These are phyloP conservation scores for Therioaphis trifolii DNA, from an alignment of 2,888 invertebrate genomes.

Conservation along the genomic window DNA sequence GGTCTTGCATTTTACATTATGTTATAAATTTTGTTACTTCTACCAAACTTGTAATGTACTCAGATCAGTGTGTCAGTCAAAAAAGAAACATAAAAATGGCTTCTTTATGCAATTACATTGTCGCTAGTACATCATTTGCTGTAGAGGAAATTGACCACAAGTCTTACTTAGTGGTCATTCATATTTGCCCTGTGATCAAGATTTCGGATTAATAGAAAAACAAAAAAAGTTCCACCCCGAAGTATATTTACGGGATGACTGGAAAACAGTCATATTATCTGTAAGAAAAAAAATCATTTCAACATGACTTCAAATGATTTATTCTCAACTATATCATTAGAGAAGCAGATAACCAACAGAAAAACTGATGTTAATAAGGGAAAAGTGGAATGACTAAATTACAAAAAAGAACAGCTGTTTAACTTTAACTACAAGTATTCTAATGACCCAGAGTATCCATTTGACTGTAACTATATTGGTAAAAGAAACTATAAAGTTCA, in stretches of 20 bases:
- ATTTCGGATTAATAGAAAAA: conserved; percentile 24
- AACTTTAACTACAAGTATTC: background rate
- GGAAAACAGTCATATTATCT: conserved; percentile 3
- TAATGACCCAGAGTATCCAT: background rate
- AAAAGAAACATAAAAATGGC: conserved; percentile 25
- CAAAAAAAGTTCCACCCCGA: conserved; percentile 8
- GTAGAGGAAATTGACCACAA: conserved; percentile 24
- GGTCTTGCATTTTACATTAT: conserved; percentile 28
- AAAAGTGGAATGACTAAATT: conserved; percentile 28
- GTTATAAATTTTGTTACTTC: conserved; percentile 14
- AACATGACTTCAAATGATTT: conserved; percentile 14
- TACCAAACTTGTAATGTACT: conserved; percentile 29
- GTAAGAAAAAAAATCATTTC: conserved; percentile 36
- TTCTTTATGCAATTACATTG: conserved; percentile 9
- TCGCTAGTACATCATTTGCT: background rate
- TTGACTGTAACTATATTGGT: background rate
- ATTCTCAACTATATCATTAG: conserved; percentile 26
- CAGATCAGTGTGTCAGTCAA: conserved; percentile 17
- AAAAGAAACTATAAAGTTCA: background rate
- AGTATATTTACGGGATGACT: conserved; percentile 4
- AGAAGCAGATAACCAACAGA: conserved; percentile 38
- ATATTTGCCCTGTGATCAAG: conserved; percentile 33
- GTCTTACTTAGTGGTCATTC: conserved; percentile 28
- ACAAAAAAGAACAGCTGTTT: background rate
- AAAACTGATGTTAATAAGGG: conserved; percentile 2